phyloP scores from a whole-genome alignment of 2,888 invertebrate species.

The Trachelus stipa region DNA sequence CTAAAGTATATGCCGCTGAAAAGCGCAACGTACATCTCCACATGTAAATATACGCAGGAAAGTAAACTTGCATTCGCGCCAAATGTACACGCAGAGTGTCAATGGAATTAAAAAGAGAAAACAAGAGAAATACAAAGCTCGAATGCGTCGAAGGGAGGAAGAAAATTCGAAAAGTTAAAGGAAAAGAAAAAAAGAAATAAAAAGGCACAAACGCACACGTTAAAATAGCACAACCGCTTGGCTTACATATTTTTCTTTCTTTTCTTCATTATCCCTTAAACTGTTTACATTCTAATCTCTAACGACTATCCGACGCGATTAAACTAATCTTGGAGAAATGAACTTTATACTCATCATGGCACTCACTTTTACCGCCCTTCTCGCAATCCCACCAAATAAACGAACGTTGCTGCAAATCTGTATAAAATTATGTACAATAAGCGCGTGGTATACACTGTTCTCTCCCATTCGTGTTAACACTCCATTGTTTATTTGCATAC shows the following conservation, averaged over 20 bases:
- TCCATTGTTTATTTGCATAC: not conserved
- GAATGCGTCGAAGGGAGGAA: not conserved
- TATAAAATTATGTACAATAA: slow-evolving; percentile 53
- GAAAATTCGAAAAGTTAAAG: not conserved
- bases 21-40: not conserved
- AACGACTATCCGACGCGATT: not conserved
- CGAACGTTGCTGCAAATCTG: slow-evolving; percentile 37
- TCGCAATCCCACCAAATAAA: not conserved
- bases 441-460: not conserved
- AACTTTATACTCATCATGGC: slow-evolving; percentile 34
- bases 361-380: slow-evolving; percentile 27
- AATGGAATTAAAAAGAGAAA: not conserved
- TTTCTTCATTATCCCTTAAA: not conserved
- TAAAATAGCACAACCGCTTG: not conserved
- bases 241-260: not conserved
- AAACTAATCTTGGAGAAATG: not conserved
- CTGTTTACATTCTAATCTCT: not conserved
- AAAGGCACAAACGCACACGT: not conserved
- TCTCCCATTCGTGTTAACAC: not conserved
- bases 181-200: not conserved
- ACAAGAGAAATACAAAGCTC: not conserved
- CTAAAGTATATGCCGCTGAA: not conserved
- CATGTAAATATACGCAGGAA: not conserved
- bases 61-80: not conserved
- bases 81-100: not conserved